A percentile compares a stretch with the other conserved stretches of the same genome.
Evolutionary conservation across 1,140 invertebrate genomes (phyloP).

Genomic region (Archivesica marissinica): DNA sequence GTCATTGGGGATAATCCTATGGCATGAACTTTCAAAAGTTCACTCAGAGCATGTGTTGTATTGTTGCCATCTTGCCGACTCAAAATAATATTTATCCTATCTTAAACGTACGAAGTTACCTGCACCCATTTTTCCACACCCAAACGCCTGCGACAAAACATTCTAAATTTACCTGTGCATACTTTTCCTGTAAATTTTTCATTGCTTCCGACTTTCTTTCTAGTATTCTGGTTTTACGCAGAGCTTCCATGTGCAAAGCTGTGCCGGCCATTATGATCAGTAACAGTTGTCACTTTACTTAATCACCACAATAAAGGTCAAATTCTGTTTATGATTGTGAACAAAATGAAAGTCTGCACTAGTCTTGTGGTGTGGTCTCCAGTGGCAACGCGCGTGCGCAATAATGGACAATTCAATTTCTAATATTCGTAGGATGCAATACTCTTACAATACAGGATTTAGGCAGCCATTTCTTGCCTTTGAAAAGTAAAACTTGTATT

Average conservation of each 20-base stretch:
- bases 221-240: slow-evolving; percentile 66
- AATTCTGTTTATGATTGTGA: neutral
- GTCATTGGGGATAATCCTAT: too few species aligned
- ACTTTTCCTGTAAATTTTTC: slow-evolving; percentile 29
- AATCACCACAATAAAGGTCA: neutral
- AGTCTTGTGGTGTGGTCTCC: slow-evolving; percentile 39
- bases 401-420: neutral
- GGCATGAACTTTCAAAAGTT: too few species aligned
- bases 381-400: slow-evolving; percentile 61
- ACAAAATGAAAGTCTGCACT: slow-evolving; percentile 34
- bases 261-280: slow-evolving; percentile 12
- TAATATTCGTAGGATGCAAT: neutral
- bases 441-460: too few species aligned
- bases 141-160: too few species aligned
- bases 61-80: too few species aligned
- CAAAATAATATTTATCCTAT: too few species aligned
- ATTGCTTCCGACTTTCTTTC: slow-evolving; percentile 72
- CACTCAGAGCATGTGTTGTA: too few species aligned
- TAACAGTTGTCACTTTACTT: neutral
- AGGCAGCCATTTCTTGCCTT: neutral
- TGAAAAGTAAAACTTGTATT: neutral
- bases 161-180: slow-evolving; percentile 46
- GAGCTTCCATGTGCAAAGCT: slow-evolving; percentile 73
- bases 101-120: too few species aligned
- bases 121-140: too few species aligned